Base-by-base conservation (phyloP, 1,140 invertebrate genomes). In the Bicyclus anynana region DNA sequence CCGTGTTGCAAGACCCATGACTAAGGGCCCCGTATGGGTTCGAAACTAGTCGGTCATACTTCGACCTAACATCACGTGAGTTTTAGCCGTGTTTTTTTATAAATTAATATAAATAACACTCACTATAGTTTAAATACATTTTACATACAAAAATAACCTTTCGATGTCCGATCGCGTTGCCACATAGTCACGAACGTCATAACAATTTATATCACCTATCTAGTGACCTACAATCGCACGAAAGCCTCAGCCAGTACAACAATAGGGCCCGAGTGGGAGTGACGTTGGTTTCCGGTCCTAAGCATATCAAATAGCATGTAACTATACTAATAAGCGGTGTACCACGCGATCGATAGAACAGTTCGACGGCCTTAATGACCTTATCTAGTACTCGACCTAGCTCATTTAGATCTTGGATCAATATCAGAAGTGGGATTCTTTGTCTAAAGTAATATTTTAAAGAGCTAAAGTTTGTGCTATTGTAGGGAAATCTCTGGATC, bases 281-380 rank as follows among this genome's bases (percentile, higher is more conserved):
- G 50, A 53, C 44, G 58, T 59, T 59, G 47, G 60, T 69, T 72
- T 74, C 74, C 69, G 70, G 58, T 67, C 5, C 6, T 67, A 72
- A 60, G 71, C 74, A 69, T 74, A 50, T 79, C 75, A 74, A 69
- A 59, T 38, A 59, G 20, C 17, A 27, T 9, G 10, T 27, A 26
- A 12, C 10, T 12, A 33, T 12, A 1, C 10, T 33, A 27, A 9
- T 33, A 12, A 33, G 7, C n/a, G 5, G n/a, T 29, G 9, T 29
- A 29, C 10, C 27, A 29, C 5, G 4, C 54, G 60, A 74, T 77
- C 72, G 58, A 81, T 78, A 4, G 29, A 38, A 49, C 37, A 37
- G 68, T 64, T 76, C 69, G 63, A 68, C 65, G 67, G 66, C 62
- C 71, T 42, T 67, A 59, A 53, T 44, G 53, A 62, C 59, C 64